Conservation (phyloP, 2,113 vertebrate genomes). For the Bambusicola thoracicus region DNA sequence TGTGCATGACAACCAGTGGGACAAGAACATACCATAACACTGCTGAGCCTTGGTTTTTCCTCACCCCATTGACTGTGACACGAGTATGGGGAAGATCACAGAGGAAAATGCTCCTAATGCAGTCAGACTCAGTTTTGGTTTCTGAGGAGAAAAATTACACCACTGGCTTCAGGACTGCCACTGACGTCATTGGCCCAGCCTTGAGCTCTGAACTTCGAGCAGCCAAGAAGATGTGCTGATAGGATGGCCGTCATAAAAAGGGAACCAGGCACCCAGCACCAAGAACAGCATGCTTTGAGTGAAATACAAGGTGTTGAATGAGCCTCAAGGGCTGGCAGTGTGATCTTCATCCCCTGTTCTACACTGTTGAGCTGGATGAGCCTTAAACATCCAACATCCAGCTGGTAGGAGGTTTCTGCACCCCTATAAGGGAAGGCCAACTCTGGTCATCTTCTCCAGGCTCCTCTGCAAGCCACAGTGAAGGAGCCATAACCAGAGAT, state of each 20-base stretch:
- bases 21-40: neutral
- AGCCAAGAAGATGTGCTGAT: neutral
- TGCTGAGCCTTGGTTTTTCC: neutral
- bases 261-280: neutral
- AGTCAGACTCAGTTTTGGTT: neutral
- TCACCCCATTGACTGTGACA: no score
- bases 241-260: rapidly evolving
- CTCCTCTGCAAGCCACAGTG: neutral
- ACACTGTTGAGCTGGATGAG: neutral
- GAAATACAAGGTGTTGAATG: neutral
- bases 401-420: neutral
- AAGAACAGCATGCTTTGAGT: neutral
- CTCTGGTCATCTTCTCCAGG: neutral
- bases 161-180: neutral
- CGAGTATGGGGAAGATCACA: neutral
- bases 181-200: neutral
- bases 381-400: neutral
- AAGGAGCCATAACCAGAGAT: neutral
- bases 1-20: neutral
- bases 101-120: neutral
- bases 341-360: neutral
- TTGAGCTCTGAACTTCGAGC: neutral
- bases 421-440: neutral
- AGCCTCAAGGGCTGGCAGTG: neutral
- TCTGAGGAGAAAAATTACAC: neutral